Conservation (phyloP, 2,113 vertebrate genomes). For the Bubalus kerabau region DNA sequence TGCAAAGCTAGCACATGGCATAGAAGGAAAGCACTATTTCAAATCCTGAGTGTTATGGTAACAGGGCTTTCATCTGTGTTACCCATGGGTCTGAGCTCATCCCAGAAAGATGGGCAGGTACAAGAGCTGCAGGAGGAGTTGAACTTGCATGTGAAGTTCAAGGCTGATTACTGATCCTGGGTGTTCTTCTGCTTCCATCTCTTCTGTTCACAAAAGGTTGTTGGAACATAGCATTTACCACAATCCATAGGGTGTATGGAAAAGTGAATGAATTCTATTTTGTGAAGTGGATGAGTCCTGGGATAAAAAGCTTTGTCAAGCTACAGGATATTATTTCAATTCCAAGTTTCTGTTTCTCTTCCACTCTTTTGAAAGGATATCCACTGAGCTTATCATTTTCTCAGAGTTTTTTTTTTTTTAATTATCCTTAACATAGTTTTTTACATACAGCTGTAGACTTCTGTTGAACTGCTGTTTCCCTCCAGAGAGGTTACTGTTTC, state of each 20-base stretch:
- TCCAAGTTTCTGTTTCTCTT: slow-evolving; percentile 18
- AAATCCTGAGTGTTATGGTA: not conserved
- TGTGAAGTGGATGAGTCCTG: slow-evolving; percentile 18
- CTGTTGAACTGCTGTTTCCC: slow-evolving; percentile 11
- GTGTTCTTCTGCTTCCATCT: not conserved
- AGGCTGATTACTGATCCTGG: not conserved
- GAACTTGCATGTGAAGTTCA: not conserved
- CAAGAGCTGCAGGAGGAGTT: not conserved
- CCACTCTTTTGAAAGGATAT: slow-evolving; percentile 41
- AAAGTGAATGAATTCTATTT: slow-evolving; percentile 49
- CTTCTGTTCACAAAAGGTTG: not conserved
- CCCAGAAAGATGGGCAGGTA: not conserved
- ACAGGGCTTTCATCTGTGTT: not conserved
- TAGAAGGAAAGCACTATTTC: slow-evolving; percentile 23
- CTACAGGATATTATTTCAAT: slow-evolving; percentile 21
- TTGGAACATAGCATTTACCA: not conserved
- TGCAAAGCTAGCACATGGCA: not conserved
- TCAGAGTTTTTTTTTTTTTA: not conserved
- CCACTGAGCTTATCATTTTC: slow-evolving; percentile 33
- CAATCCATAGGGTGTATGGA: not conserved
- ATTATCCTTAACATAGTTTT: slow-evolving; percentile 38
- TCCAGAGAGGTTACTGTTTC: slow-evolving; percentile 42
- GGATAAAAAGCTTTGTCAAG: slow-evolving; percentile 42
- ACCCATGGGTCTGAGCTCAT: not conserved
- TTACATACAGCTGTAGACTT: slow-evolving; percentile 3